Conservation (phyloP, 2,888 invertebrate species). For the Megaustenia siamemsis region DNA sequence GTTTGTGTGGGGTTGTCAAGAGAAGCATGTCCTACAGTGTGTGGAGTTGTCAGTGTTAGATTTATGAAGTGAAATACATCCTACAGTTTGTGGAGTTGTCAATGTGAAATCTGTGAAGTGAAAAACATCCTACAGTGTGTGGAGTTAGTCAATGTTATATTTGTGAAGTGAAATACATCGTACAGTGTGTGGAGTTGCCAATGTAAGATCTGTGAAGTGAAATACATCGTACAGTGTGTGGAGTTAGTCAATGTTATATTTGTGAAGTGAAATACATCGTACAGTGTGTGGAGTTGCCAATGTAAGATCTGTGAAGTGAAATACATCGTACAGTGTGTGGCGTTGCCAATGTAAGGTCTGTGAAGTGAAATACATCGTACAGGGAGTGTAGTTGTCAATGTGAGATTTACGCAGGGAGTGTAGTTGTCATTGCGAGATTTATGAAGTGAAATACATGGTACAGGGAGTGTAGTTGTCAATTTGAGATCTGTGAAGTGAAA, state of each 20-base stretch:
- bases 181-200: neutral
- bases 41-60: neutral
- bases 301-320: too few species aligned
- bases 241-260: too few species aligned
- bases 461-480: neutral
- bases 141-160: neutral
- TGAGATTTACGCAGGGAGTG: too few species aligned
- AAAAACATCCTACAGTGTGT: neutral
- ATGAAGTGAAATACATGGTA: neutral
- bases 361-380: too few species aligned
- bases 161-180: neutral
- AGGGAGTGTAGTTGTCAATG: neutral
- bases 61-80: neutral
- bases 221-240: neutral
- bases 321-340: neutral
- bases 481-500: too few species aligned
- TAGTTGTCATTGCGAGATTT: neutral
- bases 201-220: neutral
- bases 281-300: neutral
- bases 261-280: too few species aligned
- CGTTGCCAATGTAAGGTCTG: too few species aligned
- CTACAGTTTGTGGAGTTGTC: neutral
- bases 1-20: neutral
- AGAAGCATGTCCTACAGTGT: neutral
- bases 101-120: neutral